These are phyloP conservation scores for Andrena haemorrhoa DNA, from an alignment of 2,888 invertebrate species.

Conservation along the genomic window DNA sequence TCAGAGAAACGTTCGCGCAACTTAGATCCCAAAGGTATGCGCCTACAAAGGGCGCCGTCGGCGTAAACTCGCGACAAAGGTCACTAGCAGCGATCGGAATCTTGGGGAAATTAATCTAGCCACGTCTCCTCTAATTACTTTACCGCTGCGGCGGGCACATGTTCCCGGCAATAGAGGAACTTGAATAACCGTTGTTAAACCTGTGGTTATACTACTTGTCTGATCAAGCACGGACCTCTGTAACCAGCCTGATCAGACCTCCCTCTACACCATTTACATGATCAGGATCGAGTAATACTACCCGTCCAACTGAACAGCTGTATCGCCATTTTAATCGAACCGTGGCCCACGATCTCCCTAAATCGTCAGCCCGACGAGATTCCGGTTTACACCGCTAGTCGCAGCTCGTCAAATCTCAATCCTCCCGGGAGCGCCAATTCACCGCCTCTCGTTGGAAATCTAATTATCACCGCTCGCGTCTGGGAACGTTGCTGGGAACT, in stretches of 20 bases:
- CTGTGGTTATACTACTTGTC: background rate
- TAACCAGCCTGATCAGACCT: too few relatives aligned
- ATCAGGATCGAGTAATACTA: background rate
- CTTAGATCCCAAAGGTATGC: conserved; percentile 26
- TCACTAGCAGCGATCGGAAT: conserved; percentile 55
- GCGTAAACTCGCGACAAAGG: conserved; percentile 53
- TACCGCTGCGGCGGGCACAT: background rate
- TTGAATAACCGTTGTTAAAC: conserved; percentile 18
- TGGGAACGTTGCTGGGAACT: background rate
- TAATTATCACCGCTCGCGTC: conserved; percentile 23
- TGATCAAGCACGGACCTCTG: background rate
- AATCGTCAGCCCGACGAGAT: too few relatives aligned
- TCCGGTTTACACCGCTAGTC: too few relatives aligned
- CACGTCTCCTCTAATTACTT: conserved; percentile 49
- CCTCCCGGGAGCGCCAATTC: too few relatives aligned
- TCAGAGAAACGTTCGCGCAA: conserved; percentile 46
- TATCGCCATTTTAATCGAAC: too few relatives aligned
- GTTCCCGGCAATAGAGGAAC: background rate
- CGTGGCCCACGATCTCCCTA: too few relatives aligned
- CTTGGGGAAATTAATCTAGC: conserved; percentile 56
- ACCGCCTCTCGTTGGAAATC: background rate
- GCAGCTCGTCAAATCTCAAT: too few relatives aligned
- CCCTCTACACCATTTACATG: background rate
- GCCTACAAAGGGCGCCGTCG: conserved; percentile 36
- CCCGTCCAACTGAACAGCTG: too few relatives aligned